phyloP scores from a whole-genome alignment of 2,888 invertebrate genomes.

The Carpatolechia fugitivella region DNA sequence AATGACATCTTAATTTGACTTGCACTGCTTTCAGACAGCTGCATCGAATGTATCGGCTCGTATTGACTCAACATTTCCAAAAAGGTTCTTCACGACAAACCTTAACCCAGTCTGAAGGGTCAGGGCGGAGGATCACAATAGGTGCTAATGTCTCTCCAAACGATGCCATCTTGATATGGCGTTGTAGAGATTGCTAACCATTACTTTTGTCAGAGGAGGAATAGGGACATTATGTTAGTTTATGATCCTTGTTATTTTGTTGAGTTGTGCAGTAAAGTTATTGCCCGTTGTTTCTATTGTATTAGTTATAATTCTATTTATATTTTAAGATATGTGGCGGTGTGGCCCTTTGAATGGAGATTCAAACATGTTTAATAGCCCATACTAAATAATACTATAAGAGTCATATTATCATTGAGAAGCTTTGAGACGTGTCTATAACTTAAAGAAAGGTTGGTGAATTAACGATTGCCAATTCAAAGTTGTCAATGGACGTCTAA shows the following conservation, averaged over 20 bases:
- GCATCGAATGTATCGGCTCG: neutral
- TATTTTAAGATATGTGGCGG: too few species aligned
- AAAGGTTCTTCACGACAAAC: slow-evolving; percentile 29
- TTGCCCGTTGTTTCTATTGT: neutral
- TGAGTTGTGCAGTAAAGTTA: neutral
- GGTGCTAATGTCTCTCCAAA: slow-evolving; percentile 35
- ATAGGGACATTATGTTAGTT: neutral
- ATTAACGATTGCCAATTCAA: too few species aligned
- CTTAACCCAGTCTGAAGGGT: slow-evolving; percentile 24
- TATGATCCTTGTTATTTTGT: neutral
- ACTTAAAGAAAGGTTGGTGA: too few species aligned
- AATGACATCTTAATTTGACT: neutral
- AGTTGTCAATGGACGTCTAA: too few species aligned
- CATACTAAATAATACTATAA: too few species aligned
- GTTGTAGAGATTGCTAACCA: neutral
- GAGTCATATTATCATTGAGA: too few species aligned
- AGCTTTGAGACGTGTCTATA: too few species aligned
- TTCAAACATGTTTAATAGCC: too few species aligned
- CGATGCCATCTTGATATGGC: neutral
- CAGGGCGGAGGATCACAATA: slow-evolving; percentile 44
- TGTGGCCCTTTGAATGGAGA: too few species aligned
- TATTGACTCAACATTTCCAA: neutral
- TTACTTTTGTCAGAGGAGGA: neutral
- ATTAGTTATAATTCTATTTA: neutral
- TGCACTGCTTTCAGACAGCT: neutral